Evolutionary conservation across 2,797 vertebrate species (phyloP).

Genomic region (Brachyrhaphis roseni): DNA sequence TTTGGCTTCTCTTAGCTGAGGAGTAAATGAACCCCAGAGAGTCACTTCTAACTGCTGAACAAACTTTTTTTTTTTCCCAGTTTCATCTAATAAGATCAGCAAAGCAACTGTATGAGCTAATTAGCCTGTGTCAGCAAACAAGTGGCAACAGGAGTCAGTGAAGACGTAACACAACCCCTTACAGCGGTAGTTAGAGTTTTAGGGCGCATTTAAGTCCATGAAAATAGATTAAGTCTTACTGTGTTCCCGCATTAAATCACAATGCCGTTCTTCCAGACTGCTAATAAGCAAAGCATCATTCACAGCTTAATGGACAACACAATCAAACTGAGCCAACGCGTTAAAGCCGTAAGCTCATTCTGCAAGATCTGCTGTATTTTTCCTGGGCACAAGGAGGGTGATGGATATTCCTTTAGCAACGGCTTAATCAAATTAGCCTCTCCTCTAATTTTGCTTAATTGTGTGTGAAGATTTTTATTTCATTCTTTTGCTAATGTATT

Average conservation of each 20-base stretch:
- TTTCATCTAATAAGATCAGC: conserved; percentile 21
- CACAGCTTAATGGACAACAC: conserved; percentile 41
- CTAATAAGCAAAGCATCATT: conserved; percentile 49
- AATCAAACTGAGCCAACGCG: conserved; percentile 33
- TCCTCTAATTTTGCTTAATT: not conserved
- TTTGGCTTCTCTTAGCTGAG: conserved; percentile 14
- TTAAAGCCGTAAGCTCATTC: conserved; percentile 14
- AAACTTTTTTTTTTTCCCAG: conserved; percentile 12
- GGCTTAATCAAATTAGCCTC: conserved; percentile 28
- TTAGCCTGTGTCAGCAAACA: conserved; percentile 43
- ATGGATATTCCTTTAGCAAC: conserved; percentile 22
- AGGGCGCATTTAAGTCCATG: conserved; percentile 49
- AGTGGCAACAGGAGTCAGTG: conserved; percentile 35
- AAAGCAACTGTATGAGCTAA: conserved; percentile 34
- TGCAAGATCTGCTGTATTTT: conserved; percentile 16
- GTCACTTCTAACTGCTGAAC: conserved; percentile 18
- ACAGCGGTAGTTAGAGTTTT: conserved; percentile 22
- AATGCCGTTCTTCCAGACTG: conserved; percentile 21
- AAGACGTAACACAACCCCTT: conserved; percentile 35
- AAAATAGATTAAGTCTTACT: conserved; percentile 51
- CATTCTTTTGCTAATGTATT: not conserved
- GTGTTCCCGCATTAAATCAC: conserved; percentile 55
- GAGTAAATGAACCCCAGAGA: conserved; percentile 9
- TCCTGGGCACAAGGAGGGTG: not conserved
- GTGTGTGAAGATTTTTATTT: not conserved